Evolutionary conservation across 2,113 vertebrate genomes (phyloP).

Genomic region (Crotalus viridis): DNA sequence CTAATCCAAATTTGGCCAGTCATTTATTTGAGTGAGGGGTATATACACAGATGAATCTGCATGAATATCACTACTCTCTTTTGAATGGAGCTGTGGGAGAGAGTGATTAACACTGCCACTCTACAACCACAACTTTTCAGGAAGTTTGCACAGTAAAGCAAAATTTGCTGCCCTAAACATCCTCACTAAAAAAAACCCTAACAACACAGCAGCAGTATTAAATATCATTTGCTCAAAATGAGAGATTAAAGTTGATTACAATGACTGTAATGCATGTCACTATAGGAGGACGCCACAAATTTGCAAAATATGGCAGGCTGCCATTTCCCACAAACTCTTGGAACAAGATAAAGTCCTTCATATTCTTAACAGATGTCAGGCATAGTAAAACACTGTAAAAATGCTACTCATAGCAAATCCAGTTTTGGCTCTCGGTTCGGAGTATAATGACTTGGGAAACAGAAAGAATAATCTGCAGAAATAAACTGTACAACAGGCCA

Average conservation of each 20-base stretch:
- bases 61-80: not conserved
- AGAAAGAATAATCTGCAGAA: conserved; percentile 54
- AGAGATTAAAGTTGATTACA: conserved; percentile 44
- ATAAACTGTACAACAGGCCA: conserved; percentile 57
- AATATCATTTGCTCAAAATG: not conserved
- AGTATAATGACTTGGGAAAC: conserved; percentile 66
- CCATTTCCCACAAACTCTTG: conserved; percentile 68
- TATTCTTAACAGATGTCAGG: conserved; percentile 73
- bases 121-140: not conserved
- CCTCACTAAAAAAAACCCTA: not conserved
- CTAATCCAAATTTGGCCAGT: not conserved
- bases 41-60: not conserved
- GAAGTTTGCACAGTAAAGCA: not conserved
- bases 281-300: conserved; percentile 56
- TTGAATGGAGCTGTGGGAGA: not conserved
- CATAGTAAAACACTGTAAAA: conserved; percentile 54
- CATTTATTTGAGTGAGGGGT: not conserved
- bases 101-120: not conserved
- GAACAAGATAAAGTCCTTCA: conserved; percentile 70
- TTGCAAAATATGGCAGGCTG: conserved; percentile 58
- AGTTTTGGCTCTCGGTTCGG: conserved; percentile 54
- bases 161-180: not conserved
- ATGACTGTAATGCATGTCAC: conserved; percentile 59
- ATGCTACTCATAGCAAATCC: conserved; percentile 58
- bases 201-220: not conserved